Percentiles rank a stretch among this genome's conserved stretches.
These are phyloP conservation scores for Lutjanus erythropterus DNA, from an alignment of 2,113 vertebrate genomes.

Conservation along the genomic window DNA sequence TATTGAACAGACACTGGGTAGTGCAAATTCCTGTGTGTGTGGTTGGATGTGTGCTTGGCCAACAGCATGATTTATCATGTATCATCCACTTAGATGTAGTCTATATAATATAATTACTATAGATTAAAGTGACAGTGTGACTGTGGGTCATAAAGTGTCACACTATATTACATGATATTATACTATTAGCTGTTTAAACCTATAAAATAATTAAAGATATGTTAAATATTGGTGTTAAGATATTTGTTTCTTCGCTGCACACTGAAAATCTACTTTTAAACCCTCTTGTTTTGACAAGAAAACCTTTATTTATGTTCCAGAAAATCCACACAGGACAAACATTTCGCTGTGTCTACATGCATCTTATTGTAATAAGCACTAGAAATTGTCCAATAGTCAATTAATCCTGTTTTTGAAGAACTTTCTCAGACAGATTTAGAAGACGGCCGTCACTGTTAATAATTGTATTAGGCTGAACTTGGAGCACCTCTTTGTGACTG, in stretches of 20 bases:
- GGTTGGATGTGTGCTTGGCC: constrained; percentile 16
- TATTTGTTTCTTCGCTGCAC: not conserved
- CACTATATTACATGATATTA: no score
- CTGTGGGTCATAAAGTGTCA: not conserved
- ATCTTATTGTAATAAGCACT: not conserved
- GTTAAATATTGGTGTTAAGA: not conserved
- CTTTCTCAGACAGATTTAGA: not conserved
- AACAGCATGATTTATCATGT: not conserved
- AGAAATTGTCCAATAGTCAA: not conserved
- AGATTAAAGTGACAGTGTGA: not conserved
- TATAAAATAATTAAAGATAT: not conserved
- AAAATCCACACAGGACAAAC: not conserved
- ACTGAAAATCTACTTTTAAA: not conserved
- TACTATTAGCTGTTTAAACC: not conserved
- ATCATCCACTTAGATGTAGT: not conserved
- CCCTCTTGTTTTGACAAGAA: not conserved
- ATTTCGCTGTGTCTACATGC: not conserved
- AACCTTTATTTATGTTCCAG: not conserved
- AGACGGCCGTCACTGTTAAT: not conserved
- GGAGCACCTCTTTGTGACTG: not conserved
- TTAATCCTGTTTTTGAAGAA: not conserved
- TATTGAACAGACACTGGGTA: not conserved
- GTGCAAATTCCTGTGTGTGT: constrained; percentile 13
- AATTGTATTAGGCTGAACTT: not conserved
- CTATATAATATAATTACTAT: not conserved